phyloP scores from a whole-genome alignment of 2,797 vertebrate genomes.

The Coreius guichenoti region DNA sequence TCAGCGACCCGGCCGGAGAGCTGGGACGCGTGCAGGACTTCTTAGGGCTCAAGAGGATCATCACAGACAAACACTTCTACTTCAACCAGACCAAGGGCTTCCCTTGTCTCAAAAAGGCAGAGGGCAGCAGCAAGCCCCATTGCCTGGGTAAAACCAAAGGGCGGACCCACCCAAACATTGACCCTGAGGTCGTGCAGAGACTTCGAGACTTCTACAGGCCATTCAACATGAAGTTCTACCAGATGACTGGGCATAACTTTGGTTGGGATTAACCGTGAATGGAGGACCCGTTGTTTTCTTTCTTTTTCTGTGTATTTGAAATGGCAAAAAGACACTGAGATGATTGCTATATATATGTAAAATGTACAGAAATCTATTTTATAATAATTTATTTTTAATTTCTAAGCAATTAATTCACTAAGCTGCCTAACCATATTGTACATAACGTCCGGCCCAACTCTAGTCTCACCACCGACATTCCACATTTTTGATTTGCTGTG shows the following conservation, averaged over 20 bases:
- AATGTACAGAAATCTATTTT: constrained; percentile 99
- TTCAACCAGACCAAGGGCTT: constrained; percentile 89
- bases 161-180: constrained; percentile 78
- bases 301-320: constrained; percentile 73
- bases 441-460: constrained; percentile 80
- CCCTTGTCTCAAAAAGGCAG: constrained; percentile 86
- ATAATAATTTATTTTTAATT: constrained; percentile 99
- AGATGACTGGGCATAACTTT: constrained; percentile 81
- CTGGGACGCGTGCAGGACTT: constrained; percentile 86
- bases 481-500: constrained; percentile 61
- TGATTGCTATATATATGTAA: constrained; percentile 88
- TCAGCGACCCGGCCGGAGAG: constrained; percentile 85
- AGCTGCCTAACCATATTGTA: constrained; percentile 96
- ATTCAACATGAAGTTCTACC: constrained; percentile 79
- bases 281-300: constrained; percentile 58
- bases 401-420: constrained; percentile 99
- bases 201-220: constrained; percentile 75
- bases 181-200: constrained; percentile 72
- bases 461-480: constrained; percentile 76
- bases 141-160: constrained; percentile 88
- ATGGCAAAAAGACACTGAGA: constrained; percentile 73
- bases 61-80: constrained; percentile 89
- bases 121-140: constrained; percentile 87
- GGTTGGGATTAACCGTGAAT: constrained; percentile 82
- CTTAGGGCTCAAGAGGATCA: constrained; percentile 84